A percentile compares a stretch with the other conserved stretches of the same genome.
phyloP scores from a whole-genome alignment of 2,113 vertebrate species.

The Engraulis encrasicolus region DNA sequence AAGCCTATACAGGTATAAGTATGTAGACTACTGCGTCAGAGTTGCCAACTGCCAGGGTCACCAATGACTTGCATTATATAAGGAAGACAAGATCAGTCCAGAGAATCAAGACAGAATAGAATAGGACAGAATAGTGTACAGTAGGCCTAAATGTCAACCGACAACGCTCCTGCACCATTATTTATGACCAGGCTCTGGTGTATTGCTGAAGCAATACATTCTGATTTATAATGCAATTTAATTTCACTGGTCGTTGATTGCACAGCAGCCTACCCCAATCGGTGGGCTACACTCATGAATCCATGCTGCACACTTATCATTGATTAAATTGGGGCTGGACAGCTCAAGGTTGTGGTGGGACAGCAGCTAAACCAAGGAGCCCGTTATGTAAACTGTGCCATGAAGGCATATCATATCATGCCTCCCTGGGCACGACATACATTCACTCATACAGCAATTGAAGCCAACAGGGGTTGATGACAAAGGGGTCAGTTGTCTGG shows the following conservation, averaged over 20 bases:
- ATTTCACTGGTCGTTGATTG: background rate
- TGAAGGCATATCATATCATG: conserved; percentile 44
- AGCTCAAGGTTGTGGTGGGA: conserved; percentile 38
- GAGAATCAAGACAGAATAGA: background rate
- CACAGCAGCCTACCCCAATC: background rate
- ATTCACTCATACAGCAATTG: too few relatives aligned
- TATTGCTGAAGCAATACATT: background rate
- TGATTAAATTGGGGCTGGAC: background rate
- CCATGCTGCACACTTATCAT: background rate
- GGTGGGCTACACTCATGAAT: background rate
- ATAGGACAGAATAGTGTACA: too few relatives aligned
- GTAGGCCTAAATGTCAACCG: background rate
- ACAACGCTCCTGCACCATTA: background rate
- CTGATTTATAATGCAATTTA: background rate
- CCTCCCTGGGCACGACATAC: conserved; percentile 43
- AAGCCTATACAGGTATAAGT: too few relatives aligned
- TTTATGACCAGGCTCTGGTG: background rate
- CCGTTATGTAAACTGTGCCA: conserved; percentile 55
- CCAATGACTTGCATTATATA: too few relatives aligned
- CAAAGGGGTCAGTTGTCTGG: too few relatives aligned
- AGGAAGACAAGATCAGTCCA: too few relatives aligned
- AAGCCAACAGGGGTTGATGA: too few relatives aligned
- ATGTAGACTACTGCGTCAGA: too few relatives aligned
- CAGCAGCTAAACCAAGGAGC: conserved; percentile 12
- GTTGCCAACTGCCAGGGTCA: too few relatives aligned